Percentiles rank a stretch among this genome's conserved stretches.
Evolutionary conservation across 2,113 vertebrate species (phyloP).

Genomic region (Numida meleagris): DNA sequence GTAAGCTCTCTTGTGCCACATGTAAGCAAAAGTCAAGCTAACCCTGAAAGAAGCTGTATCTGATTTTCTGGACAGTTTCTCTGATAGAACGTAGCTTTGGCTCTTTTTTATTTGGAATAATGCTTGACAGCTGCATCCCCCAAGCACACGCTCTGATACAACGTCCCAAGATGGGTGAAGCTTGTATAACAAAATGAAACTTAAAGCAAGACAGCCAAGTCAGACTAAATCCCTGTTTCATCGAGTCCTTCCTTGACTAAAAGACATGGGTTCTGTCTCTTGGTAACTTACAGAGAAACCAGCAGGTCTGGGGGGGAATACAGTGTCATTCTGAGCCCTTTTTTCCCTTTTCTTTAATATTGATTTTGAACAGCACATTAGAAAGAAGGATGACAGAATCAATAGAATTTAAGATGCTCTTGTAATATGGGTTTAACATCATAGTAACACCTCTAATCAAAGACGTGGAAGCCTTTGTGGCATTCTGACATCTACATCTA

Average conservation of each 20-base stretch:
- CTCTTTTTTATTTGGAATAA: conserved; percentile 65
- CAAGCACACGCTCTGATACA: conserved; percentile 28
- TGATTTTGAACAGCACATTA: conserved; percentile 58
- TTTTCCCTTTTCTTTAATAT: conserved; percentile 1
- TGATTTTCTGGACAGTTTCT: conserved; percentile 64
- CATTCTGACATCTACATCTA: conserved; percentile 69
- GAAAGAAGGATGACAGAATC: conserved; percentile 70
- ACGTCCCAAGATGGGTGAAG: conserved; percentile 45
- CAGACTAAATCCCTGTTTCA: conserved; percentile 52
- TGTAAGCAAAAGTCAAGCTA: conserved; percentile 49
- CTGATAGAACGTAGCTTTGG: conserved; percentile 46
- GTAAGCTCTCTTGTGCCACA: conserved; percentile 24
- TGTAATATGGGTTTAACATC: conserved; percentile 70
- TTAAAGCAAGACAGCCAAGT: conserved; percentile 51
- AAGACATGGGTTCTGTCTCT: conserved; percentile 1
- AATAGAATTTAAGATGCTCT: conserved; percentile 71
- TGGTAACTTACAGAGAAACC: conserved; percentile 50
- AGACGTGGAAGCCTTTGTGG: conserved; percentile 39
- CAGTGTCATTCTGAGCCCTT: neutral
- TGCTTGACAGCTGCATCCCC: conserved; percentile 61
- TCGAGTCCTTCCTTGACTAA: conserved; percentile 37
- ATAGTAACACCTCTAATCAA: conserved; percentile 72
- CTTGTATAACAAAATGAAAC: conserved; percentile 58
- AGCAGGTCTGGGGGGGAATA: neutral
- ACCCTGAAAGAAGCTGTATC: conserved; percentile 36